Evolutionary conservation across 2,797 vertebrate genomes (phyloP).

Genomic region (Adrianichthys oophorus): DNA sequence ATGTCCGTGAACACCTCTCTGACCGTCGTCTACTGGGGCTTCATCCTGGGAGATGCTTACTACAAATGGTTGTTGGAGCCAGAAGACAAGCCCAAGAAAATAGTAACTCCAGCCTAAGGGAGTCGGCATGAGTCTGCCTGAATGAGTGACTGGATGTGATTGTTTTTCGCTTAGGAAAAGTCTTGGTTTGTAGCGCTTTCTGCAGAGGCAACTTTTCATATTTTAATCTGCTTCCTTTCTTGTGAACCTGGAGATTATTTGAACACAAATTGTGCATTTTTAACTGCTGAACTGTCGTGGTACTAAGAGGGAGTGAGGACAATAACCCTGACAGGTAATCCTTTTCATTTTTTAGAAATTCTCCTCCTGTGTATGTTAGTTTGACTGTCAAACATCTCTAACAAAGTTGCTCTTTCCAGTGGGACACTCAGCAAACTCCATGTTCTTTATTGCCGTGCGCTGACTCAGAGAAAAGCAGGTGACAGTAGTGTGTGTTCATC

Average conservation of each 20-base stretch:
- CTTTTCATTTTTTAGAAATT: not conserved
- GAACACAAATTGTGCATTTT: not conserved
- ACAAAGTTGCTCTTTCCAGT: not conserved
- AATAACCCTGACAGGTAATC: slow-evolving; percentile 44
- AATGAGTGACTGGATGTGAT: slow-evolving; percentile 18
- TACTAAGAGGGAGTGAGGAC: slow-evolving; percentile 12
- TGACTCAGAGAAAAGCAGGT: slow-evolving; percentile 43
- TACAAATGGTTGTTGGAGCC: slow-evolving; percentile 52
- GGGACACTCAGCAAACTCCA: not conserved
- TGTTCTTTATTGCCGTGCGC: slow-evolving; percentile 23
- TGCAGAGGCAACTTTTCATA: slow-evolving; percentile 16
- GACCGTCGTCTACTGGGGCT: slow-evolving; percentile 68
- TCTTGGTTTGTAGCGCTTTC: slow-evolving; percentile 48
- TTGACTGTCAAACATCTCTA: not conserved
- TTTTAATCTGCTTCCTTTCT: slow-evolving; percentile 6
- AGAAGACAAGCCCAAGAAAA: slow-evolving; percentile 64
- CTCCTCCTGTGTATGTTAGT: not conserved
- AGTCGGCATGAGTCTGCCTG: slow-evolving; percentile 34
- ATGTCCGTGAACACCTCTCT: slow-evolving; percentile 66
- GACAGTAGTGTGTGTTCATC: slow-evolving; percentile 25
- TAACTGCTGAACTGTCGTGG: slow-evolving; percentile 2
- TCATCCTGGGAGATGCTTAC: slow-evolving; percentile 65
- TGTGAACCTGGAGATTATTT: slow-evolving; percentile 23
- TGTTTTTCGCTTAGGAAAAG: slow-evolving; percentile 29
- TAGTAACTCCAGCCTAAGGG: slow-evolving; percentile 65